These are phyloP conservation scores for Chelon auratus DNA, from an alignment of 2,797 vertebrate species.

Conservation along the genomic window DNA sequence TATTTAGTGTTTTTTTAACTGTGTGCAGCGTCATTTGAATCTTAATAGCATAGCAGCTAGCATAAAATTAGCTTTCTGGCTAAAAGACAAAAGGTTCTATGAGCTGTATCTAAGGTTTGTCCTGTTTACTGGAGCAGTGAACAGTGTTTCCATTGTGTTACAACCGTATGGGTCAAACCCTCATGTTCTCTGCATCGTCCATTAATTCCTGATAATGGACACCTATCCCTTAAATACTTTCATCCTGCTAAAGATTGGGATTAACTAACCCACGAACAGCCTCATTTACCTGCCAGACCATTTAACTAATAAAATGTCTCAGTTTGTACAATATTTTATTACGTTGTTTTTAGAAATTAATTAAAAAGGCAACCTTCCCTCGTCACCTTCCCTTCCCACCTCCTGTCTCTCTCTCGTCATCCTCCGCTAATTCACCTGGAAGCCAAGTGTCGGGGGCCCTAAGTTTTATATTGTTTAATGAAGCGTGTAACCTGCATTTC, in stretches of 20 bases:
- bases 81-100: too few relatives aligned
- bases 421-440: conserved; percentile 65
- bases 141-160: neutral
- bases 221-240: too few relatives aligned
- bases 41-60: too few relatives aligned
- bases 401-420: conserved; percentile 53
- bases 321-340: neutral
- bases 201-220: too few relatives aligned
- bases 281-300: neutral
- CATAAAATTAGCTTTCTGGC: too few relatives aligned
- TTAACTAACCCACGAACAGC: neutral
- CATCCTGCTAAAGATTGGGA: neutral
- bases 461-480: conserved; percentile 72
- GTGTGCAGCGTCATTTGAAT: too few relatives aligned
- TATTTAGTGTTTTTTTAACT: too few relatives aligned
- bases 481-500: conserved; percentile 72
- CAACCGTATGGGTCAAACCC: too few relatives aligned
- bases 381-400: conserved; percentile 19
- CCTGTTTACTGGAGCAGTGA: neutral
- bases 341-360: conserved; percentile 33
- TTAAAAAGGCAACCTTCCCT: conserved; percentile 19
- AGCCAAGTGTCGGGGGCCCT: conserved; percentile 54
- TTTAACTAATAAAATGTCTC: neutral
- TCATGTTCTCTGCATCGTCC: neutral
- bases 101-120: too few relatives aligned